Base-by-base conservation (phyloP, 2,888 invertebrate genomes). In the Hirtodrosophila cameraria region DNA sequence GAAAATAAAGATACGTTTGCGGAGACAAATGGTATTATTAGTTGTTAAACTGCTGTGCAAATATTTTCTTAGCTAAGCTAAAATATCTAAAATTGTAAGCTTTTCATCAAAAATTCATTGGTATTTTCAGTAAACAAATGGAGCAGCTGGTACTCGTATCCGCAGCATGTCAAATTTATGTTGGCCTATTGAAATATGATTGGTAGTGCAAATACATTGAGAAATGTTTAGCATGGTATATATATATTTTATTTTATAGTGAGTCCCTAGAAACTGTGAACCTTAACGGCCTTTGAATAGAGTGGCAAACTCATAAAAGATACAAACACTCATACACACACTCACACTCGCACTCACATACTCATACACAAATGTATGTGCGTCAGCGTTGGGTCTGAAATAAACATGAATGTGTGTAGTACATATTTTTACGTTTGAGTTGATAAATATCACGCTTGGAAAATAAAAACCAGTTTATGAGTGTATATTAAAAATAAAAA, bases 401-500 rank as follows among this genome's bases (percentile, higher is more conserved):
- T 38, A 61, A 67, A 55, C 36, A 54, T 50, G 41, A 45, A 55
- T 49, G n/a, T 43, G 36, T 11, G 60, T 39, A 11, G 46, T 39
- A 45, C 46, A 49, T 53, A 39, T 54, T 57, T 50, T 43, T 25
- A 49, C 42, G 48, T 59, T 39, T 11, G 33, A 50, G 76, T 52
- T 63, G 58, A 68, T 69, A 64, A 63, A 61, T 61, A 68, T 71
- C 61, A 79, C 68, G 74, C 71, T 60, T 43, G 53, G 59, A 39
- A 71, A 63, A 75, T 76, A 83, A 79, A n/a, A 79, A 72, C 52
- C 54, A 62, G 66, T 75, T 83, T 77, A 80, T 68, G 63, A 52
- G 65, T 38, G 35, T 25, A 53, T 23, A 73, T n/a, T n/a, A n/a
- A n/a, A n/a, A n/a, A n/a, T n/a, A n/a, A n/a, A n/a, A n/a, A n/a